A percentile compares a stretch with the other conserved stretches of the same genome.
phyloP scores from a whole-genome alignment of 2,888 invertebrate genomes.

The Acholoe squamosa region DNA sequence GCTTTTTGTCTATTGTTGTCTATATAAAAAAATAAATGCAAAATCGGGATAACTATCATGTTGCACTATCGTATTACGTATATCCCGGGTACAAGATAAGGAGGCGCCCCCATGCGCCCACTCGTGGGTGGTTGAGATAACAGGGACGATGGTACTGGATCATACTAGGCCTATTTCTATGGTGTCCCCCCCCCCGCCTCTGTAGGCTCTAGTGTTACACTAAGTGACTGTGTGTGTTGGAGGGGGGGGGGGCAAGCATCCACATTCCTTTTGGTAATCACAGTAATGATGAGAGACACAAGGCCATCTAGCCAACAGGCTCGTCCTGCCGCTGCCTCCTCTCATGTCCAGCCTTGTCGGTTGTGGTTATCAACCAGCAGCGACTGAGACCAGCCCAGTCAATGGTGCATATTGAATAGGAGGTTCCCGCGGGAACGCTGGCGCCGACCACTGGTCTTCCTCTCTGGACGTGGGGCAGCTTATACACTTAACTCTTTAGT shows the following conservation, averaged over 20 bases:
- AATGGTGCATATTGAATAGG: slow-evolving; percentile 49
- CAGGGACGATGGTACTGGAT: not conserved
- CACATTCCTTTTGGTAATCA: not conserved
- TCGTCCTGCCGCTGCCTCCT: not conserved
- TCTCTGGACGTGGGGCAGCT: not conserved
- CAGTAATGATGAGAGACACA: slow-evolving; percentile 50
- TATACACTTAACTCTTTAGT: slow-evolving; percentile 20
- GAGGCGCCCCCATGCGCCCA: no score
- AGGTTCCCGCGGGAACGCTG: slow-evolving; percentile 18
- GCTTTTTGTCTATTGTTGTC: no score
- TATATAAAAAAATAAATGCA: no score
- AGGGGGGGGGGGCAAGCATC: not conserved
- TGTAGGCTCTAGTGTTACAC: no score
- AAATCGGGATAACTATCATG: no score
- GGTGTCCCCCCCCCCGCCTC: no score
- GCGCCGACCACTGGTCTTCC: not conserved
- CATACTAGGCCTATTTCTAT: no score
- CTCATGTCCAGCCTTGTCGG: slow-evolving; percentile 46
- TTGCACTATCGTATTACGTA: no score
- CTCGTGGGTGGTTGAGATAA: not conserved
- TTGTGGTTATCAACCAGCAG: slow-evolving; percentile 27
- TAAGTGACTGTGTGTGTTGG: not conserved
- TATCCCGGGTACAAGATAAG: no score
- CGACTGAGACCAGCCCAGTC: slow-evolving; percentile 10
- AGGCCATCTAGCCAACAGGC: not conserved